These are phyloP conservation scores for Syncerus caffer DNA, from an alignment of 2,797 vertebrate genomes.

Conservation along the genomic window DNA sequence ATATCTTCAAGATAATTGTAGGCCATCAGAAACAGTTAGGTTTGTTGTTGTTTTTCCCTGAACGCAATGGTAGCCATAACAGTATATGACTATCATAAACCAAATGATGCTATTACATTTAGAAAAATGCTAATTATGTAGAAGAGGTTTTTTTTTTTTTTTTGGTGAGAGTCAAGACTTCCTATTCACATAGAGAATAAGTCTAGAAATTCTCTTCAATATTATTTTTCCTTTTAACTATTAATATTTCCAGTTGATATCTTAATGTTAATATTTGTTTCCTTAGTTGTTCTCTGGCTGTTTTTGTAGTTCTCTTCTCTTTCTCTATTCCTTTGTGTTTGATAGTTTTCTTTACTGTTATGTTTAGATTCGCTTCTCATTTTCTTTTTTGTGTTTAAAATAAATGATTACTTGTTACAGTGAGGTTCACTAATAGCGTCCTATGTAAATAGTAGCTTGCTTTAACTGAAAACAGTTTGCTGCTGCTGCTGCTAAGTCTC, in stretches of 20 bases:
- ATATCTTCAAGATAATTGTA: background rate
- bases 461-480: background rate
- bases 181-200: background rate
- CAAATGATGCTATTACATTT: background rate
- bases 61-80: background rate
- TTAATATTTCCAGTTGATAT: background rate
- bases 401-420: background rate
- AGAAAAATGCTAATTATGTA: background rate
- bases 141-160: background rate
- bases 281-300: background rate
- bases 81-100: background rate
- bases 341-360: background rate
- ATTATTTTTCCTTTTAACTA: background rate
- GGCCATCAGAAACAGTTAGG: background rate
- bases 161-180: background rate
- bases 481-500: no score
- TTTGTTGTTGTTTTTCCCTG: background rate
- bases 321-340: background rate
- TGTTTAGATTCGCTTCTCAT: background rate
- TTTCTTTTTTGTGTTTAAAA: background rate
- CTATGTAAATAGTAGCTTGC: background rate
- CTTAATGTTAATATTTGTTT: background rate
- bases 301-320: background rate
- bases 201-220: background rate
- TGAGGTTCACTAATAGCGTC: background rate